Base-by-base conservation (phyloP, 2,797 vertebrate species). In the Ibycter americanus region DNA sequence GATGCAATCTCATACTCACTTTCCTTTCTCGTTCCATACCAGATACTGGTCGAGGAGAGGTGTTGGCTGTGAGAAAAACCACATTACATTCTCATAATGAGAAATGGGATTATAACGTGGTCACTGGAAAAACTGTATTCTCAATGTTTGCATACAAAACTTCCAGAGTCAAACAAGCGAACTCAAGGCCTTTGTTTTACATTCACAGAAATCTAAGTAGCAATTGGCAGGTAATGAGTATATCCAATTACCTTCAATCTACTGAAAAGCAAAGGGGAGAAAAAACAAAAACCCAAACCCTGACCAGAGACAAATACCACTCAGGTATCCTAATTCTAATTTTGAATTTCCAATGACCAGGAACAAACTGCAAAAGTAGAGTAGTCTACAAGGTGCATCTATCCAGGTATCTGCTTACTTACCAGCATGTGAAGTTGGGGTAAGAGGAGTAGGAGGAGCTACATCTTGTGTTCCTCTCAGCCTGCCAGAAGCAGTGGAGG, bases 1-100 rank as follows among this genome's bases (percentile, higher is more conserved):
- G 99, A 98, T 99, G 99, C 94, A 99, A 98, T 93, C 99, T 98
- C 99, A 99, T 99, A 98, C 99, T 99, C 97, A 99, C 99, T 98
- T 99, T 99, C 82, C 99, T 98, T 97, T 99, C 99, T 68, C 99
- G 98, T 81, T 99, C 99, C 98, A 99, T 98, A 63, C 99, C 99
- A 3, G 99, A 99, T 52, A 99, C 98, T 9, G 99, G 99, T 61
- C 99, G 98, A 72, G 99, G 99, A 94, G 98, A 99, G 31, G 99
- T 99, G 98, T 99, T 99, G 31, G 99, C 99, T 99, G 92, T 18
- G 6, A 84, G 65, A 90, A 82, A 88, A 81, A 77, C 8, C 4
- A 5, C 34, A 19, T 93, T 79, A 95, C 51, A n/a, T 32, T 90
- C 72, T 56, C n/a, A 12, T 19, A 62, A 87, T 0, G 3, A 77